Evolutionary conservation across 1,140 invertebrate species (phyloP), one percentile per base, ranked within the genome.

Genomic region (Drosophila kepulauana): DNA sequence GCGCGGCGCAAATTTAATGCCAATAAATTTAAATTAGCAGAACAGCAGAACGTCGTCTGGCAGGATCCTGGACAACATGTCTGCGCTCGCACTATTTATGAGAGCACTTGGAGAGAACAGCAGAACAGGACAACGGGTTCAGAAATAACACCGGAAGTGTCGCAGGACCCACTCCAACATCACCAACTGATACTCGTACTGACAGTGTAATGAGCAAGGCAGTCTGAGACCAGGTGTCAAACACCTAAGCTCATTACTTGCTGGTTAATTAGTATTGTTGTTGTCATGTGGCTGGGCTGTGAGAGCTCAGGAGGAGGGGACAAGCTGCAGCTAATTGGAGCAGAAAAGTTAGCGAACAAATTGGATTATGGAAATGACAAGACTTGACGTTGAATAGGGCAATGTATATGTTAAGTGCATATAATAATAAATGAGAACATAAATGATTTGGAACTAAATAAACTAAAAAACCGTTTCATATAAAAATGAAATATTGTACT

Each of bases 1-100:
- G 65, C 66, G 66, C 64, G 61, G 63, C 81, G 77, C 73, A 84
- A 87, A 87, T 87, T 88, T 80, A 61, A 87, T 88, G 82, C 78
- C 84, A 87, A 87, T 87, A 87, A 87, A 87, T 87, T 87, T 88
- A 88, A 87, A 87, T 87, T 87, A 87, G 85, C 80, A 69, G 63
- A 77, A 68, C 75, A 87, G 85, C 80, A 69, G 63, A 80, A 68
- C 78, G 76, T 74, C 74, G 78, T 71, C 64, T 61, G 57, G 41
- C 56, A 46, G 38, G 45, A 41, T 38, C 51, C 75, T 58, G 57
- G 65, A 46, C 72, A 74, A 68, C 66, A 75, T 69, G 71, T 52
- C 57, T 52, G 64, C 45, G 11, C 49, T 45, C 59, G 45, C 63
- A 71, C 67, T 87, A 87, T 87, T 87, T 87, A 87, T 87, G 84